Percentiles rank a stretch among this genome's conserved stretches.
Evolutionary conservation across 2,888 invertebrate species (phyloP).

Genomic region (Myopa testacea): DNA sequence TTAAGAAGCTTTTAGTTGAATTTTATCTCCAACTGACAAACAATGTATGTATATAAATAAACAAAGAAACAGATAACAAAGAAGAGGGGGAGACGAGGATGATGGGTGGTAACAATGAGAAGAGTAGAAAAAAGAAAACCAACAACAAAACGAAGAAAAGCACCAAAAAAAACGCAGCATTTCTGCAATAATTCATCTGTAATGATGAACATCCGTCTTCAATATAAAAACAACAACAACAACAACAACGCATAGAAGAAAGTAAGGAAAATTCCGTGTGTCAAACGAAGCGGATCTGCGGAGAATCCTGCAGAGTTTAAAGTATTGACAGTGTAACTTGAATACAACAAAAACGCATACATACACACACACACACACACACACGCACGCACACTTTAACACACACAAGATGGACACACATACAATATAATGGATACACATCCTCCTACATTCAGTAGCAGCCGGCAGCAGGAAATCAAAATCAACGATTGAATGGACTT

Average conservation of each 20-base stretch:
- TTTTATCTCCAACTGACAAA: not conserved
- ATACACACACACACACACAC: not conserved
- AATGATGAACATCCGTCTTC: constrained; percentile 38
- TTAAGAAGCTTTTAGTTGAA: not conserved
- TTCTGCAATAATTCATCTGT: constrained; percentile 41
- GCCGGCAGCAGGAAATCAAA: constrained; percentile 28
- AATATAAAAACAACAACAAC: constrained; percentile 7
- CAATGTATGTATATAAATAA: not conserved
- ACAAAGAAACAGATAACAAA: not conserved
- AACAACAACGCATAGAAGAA: constrained; percentile 7
- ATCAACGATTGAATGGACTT: constrained; percentile 30
- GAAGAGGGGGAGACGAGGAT: not conserved
- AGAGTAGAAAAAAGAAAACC: not conserved
- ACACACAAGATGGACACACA: not conserved
- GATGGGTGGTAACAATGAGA: not conserved
- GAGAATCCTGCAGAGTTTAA: constrained; percentile 19
- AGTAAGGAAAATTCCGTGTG: constrained; percentile 6
- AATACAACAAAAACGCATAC: not conserved
- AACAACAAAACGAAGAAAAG: constrained; percentile 5
- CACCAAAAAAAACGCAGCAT: not conserved
- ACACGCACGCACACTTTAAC: not conserved
- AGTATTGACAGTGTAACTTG: constrained; percentile 23
- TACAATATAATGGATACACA: not conserved
- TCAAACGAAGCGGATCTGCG: constrained; percentile 32
- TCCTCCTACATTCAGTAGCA: not conserved